phyloP scores from a whole-genome alignment of 2,888 invertebrate species.

The Timandra comae region DNA sequence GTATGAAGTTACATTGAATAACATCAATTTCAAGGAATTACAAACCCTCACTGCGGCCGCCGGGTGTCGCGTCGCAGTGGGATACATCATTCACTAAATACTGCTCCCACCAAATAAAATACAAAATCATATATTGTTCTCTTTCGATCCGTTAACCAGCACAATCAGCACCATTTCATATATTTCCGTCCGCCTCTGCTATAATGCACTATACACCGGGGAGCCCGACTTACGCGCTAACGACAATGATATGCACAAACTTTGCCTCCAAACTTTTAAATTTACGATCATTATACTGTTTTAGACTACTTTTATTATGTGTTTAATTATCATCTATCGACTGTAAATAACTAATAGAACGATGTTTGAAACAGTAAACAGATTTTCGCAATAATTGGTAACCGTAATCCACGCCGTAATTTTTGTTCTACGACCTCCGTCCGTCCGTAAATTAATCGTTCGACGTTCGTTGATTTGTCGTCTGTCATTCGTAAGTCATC shows the following conservation, averaged over 20 bases:
- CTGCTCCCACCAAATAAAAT: conserved; percentile 24
- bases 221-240: conserved; percentile 56
- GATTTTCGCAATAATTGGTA: conserved; percentile 48
- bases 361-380: conserved; percentile 39
- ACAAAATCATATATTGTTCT: conserved; percentile 55
- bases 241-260: conserved; percentile 74
- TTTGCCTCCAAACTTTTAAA: conserved; percentile 66
- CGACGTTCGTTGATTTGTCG: too few relatives aligned
- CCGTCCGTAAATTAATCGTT: neutral
- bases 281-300: conserved; percentile 62
- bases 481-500: conserved; percentile 2
- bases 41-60: conserved; percentile 83
- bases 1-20: too few relatives aligned
- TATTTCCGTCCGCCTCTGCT: conserved; percentile 47
- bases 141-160: conserved; percentile 51
- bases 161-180: conserved; percentile 58
- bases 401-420: conserved; percentile 72
- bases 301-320: conserved; percentile 38
- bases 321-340: conserved; percentile 1
- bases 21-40: conserved; percentile 51
- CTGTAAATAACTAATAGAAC: conserved; percentile 7
- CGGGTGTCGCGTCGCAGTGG: conserved; percentile 86
- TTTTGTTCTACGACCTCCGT: conserved; percentile 37
- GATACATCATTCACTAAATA: conserved; percentile 78
- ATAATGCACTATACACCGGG: conserved; percentile 57